Evolutionary conservation across 2,888 invertebrate genomes (phyloP).

Genomic region (Acleris sparsana): DNA sequence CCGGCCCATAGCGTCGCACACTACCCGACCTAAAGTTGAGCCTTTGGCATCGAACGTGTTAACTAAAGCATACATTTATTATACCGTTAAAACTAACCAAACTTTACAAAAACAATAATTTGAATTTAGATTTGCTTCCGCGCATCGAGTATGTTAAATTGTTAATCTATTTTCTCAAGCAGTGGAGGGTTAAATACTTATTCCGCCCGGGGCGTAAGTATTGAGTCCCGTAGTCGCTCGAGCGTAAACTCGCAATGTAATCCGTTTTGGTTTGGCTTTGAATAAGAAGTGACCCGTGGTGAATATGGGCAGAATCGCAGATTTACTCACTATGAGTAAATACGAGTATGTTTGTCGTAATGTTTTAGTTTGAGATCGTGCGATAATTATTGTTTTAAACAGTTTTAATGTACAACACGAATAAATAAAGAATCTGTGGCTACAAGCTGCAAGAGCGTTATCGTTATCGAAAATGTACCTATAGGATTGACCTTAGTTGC

Average conservation of each 20-base stretch:
- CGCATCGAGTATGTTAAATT: constrained; percentile 38
- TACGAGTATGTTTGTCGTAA: not conserved
- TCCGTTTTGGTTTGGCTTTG: constrained; percentile 40
- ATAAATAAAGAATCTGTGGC: too few species aligned
- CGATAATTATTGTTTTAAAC: not conserved
- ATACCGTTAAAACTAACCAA: constrained; percentile 9
- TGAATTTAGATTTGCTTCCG: constrained; percentile 34
- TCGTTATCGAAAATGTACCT: too few species aligned
- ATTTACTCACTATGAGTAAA: not conserved
- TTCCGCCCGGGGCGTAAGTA: constrained; percentile 54
- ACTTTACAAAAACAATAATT: constrained; percentile 34
- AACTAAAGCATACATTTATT: not conserved
- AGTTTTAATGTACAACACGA: too few species aligned
- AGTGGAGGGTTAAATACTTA: constrained; percentile 50
- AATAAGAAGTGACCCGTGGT: constrained; percentile 26
- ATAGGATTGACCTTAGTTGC: too few species aligned
- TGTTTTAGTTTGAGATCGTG: not conserved
- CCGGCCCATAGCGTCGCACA: too few species aligned
- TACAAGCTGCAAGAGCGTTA: too few species aligned
- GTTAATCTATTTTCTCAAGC: constrained; percentile 57
- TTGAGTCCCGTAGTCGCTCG: constrained; percentile 56
- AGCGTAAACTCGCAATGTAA: constrained; percentile 48
- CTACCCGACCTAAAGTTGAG: too few species aligned
- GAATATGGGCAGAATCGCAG: not conserved
- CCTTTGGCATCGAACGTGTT: not conserved